Evolutionary conservation across 1,140 invertebrate genomes (phyloP).

Genomic region (Globodera rostochiensis): DNA sequence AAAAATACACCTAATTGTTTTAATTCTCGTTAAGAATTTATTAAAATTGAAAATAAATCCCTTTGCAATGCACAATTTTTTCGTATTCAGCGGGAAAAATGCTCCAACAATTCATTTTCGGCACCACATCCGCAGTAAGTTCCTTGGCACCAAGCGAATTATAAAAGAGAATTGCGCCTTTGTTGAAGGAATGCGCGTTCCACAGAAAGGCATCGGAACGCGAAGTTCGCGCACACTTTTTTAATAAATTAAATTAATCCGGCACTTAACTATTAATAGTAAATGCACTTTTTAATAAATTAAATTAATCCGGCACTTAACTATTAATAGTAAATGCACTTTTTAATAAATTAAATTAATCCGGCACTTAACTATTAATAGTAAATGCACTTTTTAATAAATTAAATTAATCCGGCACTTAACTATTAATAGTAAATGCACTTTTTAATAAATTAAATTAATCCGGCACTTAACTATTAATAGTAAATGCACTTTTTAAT

Average conservation of each 20-base stretch:
- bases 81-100: background rate
- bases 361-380: background rate
- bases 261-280: background rate
- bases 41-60: background rate
- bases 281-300: background rate
- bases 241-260: background rate
- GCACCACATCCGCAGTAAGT: background rate
- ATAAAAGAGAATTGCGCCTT: conserved; percentile 12
- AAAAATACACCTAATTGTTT: background rate
- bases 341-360: background rate
- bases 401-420: background rate
- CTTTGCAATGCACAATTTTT: background rate
- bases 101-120: background rate
- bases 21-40: background rate
- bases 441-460: background rate
- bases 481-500: too few relatives aligned
- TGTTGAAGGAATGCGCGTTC: conserved; percentile 3
- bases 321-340: too few relatives aligned
- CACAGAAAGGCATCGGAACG: background rate
- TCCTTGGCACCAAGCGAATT: background rate
- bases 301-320: background rate
- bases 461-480: background rate
- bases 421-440: background rate
- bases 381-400: background rate
- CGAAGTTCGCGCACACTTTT: background rate